Conservation (phyloP, 64 coral and sea anemone genomes). For the Stichodactyla helianthus region DNA sequence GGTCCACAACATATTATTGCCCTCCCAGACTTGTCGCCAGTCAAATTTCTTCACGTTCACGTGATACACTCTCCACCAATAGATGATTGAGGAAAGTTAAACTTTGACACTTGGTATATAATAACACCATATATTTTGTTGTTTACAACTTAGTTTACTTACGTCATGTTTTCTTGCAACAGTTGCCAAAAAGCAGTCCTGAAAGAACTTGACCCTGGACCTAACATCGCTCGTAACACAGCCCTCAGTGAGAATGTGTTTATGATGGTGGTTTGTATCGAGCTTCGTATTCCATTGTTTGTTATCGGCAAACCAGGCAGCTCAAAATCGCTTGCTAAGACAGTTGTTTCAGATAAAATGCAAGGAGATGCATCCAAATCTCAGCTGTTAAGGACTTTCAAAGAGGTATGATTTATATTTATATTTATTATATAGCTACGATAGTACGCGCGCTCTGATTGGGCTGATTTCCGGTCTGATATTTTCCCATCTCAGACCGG, state of each 20-base stretch:
- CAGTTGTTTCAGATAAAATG: conserved; percentile 64
- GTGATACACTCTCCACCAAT: too few species aligned
- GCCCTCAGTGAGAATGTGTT: conserved; percentile 70
- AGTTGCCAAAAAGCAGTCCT: conserved; percentile 62
- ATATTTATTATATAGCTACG: neutral
- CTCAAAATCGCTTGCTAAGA: conserved; percentile 70
- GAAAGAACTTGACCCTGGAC: conserved; percentile 32
- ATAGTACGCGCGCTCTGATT: too few species aligned
- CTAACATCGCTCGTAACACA: conserved; percentile 60
- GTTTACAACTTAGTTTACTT: neutral
- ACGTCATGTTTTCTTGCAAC: neutral
- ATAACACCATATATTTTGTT: too few species aligned
- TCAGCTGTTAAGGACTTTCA: conserved; percentile 44
- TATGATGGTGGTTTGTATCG: conserved; percentile 75
- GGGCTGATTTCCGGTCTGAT: too few species aligned
- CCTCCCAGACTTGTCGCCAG: too few species aligned
- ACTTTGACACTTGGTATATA: too few species aligned
- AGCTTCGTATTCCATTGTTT: conserved; percentile 65
- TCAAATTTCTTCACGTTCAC: too few species aligned
- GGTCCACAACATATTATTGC: too few species aligned
- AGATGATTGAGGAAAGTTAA: too few species aligned
- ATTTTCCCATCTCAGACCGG: too few species aligned
- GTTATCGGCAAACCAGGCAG: conserved; percentile 71
- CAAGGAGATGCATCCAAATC: conserved; percentile 54
- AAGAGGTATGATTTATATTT: conserved; percentile 29